Percentiles rank a stretch among this genome's conserved stretches.
phyloP scores from a whole-genome alignment of 2,113 vertebrate genomes.

The Murina feae region DNA sequence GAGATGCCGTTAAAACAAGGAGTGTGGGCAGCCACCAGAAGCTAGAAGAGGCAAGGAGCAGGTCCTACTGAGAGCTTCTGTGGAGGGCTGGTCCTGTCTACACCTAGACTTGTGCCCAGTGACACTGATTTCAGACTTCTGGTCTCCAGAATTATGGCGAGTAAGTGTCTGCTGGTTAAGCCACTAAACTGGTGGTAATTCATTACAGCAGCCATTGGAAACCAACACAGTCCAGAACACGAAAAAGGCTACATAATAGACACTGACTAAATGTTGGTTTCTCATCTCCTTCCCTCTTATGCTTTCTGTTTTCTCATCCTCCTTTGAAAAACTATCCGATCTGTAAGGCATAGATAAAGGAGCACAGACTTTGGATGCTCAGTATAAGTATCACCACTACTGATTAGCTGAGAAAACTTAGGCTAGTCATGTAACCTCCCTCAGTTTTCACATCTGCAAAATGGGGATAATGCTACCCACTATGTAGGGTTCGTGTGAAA shows the following conservation, averaged over 20 bases:
- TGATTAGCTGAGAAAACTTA: not conserved
- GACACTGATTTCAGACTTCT: not conserved
- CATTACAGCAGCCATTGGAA: not conserved
- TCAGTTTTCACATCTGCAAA: constrained; percentile 13
- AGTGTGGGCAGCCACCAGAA: not conserved
- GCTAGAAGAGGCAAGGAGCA: not conserved
- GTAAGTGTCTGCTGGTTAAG: not conserved
- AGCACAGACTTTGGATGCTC: not conserved
- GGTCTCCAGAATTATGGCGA: not conserved
- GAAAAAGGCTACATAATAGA: not conserved
- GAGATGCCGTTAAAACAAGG: not conserved
- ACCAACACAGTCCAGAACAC: not conserved
- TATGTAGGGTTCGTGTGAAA: not conserved
- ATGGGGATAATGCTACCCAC: not conserved
- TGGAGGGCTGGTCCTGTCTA: not conserved
- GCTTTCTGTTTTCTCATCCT: not conserved
- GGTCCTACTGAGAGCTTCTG: not conserved
- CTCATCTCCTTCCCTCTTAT: not conserved
- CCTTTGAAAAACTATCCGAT: not conserved
- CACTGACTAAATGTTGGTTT: not conserved
- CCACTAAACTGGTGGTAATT: not conserved
- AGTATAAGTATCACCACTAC: not conserved
- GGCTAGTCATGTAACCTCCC: not conserved
- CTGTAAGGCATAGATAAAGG: not conserved
- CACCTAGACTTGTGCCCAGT: not conserved